Conservation (phyloP, 2,113 vertebrate species). For the Cyanistes caeruleus region DNA sequence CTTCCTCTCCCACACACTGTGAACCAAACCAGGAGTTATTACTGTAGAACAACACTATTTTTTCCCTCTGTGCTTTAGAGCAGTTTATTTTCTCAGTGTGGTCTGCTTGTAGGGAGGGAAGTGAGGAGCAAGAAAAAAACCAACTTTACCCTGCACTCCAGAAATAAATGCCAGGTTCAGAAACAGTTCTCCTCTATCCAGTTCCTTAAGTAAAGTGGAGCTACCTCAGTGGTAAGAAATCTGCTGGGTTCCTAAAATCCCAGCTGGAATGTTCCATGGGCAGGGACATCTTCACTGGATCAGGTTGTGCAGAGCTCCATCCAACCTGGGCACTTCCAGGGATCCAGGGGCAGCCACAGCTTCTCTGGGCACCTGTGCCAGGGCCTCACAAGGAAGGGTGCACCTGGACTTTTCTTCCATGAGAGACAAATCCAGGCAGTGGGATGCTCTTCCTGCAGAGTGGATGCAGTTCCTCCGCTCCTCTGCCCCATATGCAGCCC, state of each 20-base stretch:
- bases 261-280: neutral
- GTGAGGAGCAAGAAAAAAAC: neutral
- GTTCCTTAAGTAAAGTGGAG: neutral
- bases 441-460: neutral
- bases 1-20: conserved; percentile 37
- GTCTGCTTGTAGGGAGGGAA: neutral
- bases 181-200: neutral
- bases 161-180: neutral
- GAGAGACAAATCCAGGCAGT: neutral
- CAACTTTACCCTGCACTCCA: neutral
- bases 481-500: neutral
- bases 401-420: neutral
- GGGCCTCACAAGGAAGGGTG: neutral
- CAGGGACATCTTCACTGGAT: neutral
- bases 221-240: neutral
- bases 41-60: neutral
- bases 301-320: neutral
- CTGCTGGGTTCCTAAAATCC: neutral
- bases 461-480: neutral
- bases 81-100: conserved; percentile 36
- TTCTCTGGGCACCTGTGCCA: neutral
- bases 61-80: neutral
- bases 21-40: conserved; percentile 32
- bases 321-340: neutral
- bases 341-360: neutral